A percentile compares a stretch with the other conserved stretches of the same genome.
Evolutionary conservation across 2,113 vertebrate species (phyloP).

Genomic region (Gulo gulo): DNA sequence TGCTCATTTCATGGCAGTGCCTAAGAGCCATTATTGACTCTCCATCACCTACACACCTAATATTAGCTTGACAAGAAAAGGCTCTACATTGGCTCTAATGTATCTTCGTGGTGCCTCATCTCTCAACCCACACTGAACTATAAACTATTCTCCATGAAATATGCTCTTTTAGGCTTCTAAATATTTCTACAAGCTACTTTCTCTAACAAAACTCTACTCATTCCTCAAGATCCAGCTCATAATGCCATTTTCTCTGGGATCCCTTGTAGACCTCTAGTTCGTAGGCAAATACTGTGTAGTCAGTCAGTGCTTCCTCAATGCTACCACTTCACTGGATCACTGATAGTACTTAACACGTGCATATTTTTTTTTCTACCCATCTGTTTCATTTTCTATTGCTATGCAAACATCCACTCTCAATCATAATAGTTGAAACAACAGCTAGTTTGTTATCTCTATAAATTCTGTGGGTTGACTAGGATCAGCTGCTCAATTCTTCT

Average conservation of each 20-base stretch:
- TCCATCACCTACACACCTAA: neutral
- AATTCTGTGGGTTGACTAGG: neutral
- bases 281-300: neutral
- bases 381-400: constrained; percentile 12
- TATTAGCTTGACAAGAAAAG: neutral
- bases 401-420: neutral
- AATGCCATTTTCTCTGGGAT: neutral
- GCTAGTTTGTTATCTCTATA: neutral
- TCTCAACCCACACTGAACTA: neutral
- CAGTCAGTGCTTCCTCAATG: neutral
- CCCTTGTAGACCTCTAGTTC: neutral
- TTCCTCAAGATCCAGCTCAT: neutral
- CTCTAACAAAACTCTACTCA: neutral
- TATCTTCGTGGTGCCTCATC: neutral
- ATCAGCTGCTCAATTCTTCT: neutral
- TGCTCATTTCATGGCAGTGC: neutral
- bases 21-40: neutral
- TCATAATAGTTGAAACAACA: neutral
- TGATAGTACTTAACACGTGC: neutral
- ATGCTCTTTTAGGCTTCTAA: neutral
- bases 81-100: neutral
- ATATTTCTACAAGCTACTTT: neutral
- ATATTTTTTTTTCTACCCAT: neutral
- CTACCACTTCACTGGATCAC: neutral
- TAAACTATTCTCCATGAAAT: neutral